These are phyloP conservation scores for Cebidichthys violaceus DNA, from an alignment of 2,113 vertebrate species.

Conservation along the genomic window DNA sequence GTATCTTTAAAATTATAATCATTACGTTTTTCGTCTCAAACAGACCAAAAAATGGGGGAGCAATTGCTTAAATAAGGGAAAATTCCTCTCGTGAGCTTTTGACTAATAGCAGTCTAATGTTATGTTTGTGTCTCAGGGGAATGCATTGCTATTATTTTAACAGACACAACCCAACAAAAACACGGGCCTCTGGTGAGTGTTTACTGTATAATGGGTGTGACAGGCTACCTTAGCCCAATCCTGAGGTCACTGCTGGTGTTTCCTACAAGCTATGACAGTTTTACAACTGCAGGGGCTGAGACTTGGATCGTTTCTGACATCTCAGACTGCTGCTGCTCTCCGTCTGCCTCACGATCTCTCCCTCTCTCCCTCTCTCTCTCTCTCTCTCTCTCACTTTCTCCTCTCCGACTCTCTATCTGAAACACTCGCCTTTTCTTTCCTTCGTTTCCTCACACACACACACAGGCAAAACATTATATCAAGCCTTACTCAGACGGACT, in stretches of 20 bases:
- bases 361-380: constrained; percentile 36
- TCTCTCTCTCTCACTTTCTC: constrained; percentile 34
- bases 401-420: constrained; percentile 36
- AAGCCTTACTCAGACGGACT: constrained; percentile 47
- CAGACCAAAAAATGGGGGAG: constrained; percentile 41
- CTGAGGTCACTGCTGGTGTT: constrained; percentile 69
- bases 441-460: constrained; percentile 31
- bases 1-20: constrained; percentile 46
- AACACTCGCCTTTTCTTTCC: constrained; percentile 42
- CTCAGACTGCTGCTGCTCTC: constrained; percentile 56
- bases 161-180: constrained; percentile 69
- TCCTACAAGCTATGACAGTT: constrained; percentile 71
- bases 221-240: constrained; percentile 62
- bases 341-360: constrained; percentile 40
- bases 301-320: constrained; percentile 69
- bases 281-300: constrained; percentile 58
- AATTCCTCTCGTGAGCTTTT: constrained; percentile 63
- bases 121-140: constrained; percentile 48
- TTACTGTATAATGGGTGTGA: constrained; percentile 71
- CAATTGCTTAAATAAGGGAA: constrained; percentile 70
- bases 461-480: constrained; percentile 50
- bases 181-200: constrained; percentile 64
- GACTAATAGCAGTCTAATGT: constrained; percentile 65
- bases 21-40: constrained; percentile 62
- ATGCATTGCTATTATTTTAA: constrained; percentile 58